phyloP scores from a whole-genome alignment of 2,113 vertebrate genomes.

The Penelope pileata region DNA sequence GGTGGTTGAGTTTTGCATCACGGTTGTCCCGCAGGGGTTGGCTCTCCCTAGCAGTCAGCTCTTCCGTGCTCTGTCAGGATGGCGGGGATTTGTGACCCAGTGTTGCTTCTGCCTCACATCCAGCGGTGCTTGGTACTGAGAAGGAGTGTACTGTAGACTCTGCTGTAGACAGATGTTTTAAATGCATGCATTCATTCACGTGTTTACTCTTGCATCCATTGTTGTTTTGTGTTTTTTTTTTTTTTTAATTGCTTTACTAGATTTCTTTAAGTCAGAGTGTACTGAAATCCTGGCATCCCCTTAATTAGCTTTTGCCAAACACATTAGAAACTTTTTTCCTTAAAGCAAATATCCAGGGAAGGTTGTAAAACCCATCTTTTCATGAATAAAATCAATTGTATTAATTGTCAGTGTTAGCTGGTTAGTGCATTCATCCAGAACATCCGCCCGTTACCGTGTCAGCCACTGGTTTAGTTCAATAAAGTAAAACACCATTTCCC shows the following conservation, averaged over 20 bases:
- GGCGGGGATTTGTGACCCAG: not conserved
- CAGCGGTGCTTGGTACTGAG: not conserved
- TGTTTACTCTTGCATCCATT: not conserved
- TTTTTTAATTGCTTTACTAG: not conserved
- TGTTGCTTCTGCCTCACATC: not conserved
- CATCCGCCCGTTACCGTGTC: not conserved
- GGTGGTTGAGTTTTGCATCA: not conserved
- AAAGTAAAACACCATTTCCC: not conserved
- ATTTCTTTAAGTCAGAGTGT: not conserved
- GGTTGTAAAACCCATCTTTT: not conserved
- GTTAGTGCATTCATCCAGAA: not conserved
- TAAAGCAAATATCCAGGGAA: not conserved
- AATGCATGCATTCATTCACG: not conserved
- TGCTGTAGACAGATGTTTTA: not conserved
- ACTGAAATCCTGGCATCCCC: not conserved
- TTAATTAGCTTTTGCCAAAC: not conserved
- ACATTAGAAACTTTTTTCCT: not conserved
- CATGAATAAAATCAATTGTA: not conserved
- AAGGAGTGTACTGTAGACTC: not conserved
- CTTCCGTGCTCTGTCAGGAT: too few relatives aligned
- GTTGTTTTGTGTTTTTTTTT: too few relatives aligned
- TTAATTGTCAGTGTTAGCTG: not conserved
- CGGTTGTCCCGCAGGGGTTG: not conserved
- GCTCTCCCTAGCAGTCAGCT: too few relatives aligned
- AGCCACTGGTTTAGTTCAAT: not conserved